These are phyloP conservation scores for Callinectes sapidus DNA, from an alignment of 2,888 invertebrate species.

Conservation along the genomic window DNA sequence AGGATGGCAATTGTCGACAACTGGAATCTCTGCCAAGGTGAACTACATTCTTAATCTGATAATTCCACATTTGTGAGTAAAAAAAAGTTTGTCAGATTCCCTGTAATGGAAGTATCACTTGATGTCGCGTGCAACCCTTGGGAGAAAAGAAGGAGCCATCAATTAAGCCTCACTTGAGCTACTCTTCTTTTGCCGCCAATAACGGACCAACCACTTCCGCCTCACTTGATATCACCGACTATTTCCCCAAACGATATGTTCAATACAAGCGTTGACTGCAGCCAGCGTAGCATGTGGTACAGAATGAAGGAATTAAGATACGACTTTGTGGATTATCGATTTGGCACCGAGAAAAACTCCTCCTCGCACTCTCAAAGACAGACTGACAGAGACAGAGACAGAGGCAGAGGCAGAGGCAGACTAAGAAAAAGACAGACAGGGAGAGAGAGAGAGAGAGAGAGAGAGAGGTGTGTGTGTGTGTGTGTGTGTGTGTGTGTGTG, in stretches of 20 bases:
- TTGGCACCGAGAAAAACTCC: not conserved
- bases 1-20: not conserved
- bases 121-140: not conserved
- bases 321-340: not conserved
- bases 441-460: no score
- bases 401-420: no score
- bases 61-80: not conserved
- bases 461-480: no score
- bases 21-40: not conserved
- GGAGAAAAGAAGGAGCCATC: not conserved
- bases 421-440: no score
- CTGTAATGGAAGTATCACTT: not conserved
- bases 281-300: not conserved
- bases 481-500: no score
- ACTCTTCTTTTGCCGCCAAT: not conserved
- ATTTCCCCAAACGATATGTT: not conserved
- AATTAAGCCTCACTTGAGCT: not conserved
- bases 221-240: not conserved
- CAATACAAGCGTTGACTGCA: not conserved
- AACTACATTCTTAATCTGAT: not conserved
- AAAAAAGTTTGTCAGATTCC: not conserved
- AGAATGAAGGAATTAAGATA: not conserved
- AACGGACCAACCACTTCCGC: not conserved
- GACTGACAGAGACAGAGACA: no score
- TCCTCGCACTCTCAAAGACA: no score